Conservation (phyloP, 2,888 invertebrate genomes). For the Ophion obscuratus region DNA sequence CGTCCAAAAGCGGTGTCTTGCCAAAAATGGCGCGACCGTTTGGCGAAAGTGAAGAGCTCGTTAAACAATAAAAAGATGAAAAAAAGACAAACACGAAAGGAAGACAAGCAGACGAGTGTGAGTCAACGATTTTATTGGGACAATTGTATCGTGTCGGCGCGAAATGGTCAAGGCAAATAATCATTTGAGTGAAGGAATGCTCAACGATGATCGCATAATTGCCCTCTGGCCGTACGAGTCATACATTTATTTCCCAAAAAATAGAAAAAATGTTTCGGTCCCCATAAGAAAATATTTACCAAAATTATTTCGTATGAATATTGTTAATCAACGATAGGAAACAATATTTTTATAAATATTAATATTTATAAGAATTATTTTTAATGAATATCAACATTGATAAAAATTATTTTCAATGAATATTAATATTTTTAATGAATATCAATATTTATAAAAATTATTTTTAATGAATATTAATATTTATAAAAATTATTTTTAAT, state of each 20-base stretch:
- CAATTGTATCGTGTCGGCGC: constrained; percentile 33
- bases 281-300: neutral
- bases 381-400: no score
- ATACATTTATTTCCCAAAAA: no score
- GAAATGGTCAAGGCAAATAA: constrained; percentile 43
- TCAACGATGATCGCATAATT: constrained; percentile 35
- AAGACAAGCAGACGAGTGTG: constrained; percentile 18
- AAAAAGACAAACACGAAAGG: constrained; percentile 8
- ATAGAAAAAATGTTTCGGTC: neutral
- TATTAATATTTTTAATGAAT: no score
- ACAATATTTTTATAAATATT: neutral
- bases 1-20: constrained; percentile 15
- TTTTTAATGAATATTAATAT: no score
- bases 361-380: no score
- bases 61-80: constrained; percentile 27
- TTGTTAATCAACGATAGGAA: neutral
- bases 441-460: no score
- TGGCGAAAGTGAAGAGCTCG: constrained; percentile 28
- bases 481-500: no score
- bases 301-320: neutral
- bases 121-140: constrained; percentile 47
- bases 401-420: no score
- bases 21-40: constrained; percentile 54
- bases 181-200: constrained; percentile 37
- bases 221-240: neutral